Percentiles rank a stretch among this genome's conserved stretches.
Evolutionary conservation across 2,113 vertebrate species (phyloP).

Genomic region (Entelurus aequoreus): DNA sequence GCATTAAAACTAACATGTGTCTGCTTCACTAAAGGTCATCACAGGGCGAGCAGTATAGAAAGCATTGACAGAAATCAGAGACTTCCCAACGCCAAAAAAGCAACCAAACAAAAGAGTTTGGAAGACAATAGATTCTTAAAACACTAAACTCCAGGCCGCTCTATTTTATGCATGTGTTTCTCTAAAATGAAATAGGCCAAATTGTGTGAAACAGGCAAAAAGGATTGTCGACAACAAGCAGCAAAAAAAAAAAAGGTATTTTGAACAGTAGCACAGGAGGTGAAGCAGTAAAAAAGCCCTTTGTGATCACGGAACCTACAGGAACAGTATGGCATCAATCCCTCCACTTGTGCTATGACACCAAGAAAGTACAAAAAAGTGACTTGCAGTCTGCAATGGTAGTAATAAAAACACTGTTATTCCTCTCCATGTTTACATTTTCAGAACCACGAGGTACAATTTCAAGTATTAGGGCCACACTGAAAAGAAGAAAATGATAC

Average conservation of each 20-base stretch:
- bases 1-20: conserved; percentile 28
- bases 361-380: conserved; percentile 4
- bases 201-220: conserved; percentile 33
- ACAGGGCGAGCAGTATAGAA: conserved; percentile 59
- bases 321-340: conserved; percentile 34
- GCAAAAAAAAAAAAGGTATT: conserved; percentile 34
- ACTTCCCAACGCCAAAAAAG: too few species aligned
- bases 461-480: not conserved
- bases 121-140: conserved; percentile 73
- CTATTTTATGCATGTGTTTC: too few species aligned
- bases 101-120: conserved; percentile 52
- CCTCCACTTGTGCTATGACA: conserved; percentile 47
- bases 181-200: not conserved
- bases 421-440: not conserved
- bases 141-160: conserved; percentile 35
- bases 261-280: conserved; percentile 51
- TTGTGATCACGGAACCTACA: conserved; percentile 64
- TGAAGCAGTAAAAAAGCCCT: conserved; percentile 66
- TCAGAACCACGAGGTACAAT: not conserved
- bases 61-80: conserved; percentile 49
- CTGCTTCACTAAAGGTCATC: conserved; percentile 38
- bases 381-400: not conserved
- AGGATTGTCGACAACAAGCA: conserved; percentile 51
- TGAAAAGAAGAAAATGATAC: not conserved
- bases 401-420: not conserved